Base-by-base conservation (phyloP, 1,140 invertebrate genomes). In the Drosophila arizonae region DNA sequence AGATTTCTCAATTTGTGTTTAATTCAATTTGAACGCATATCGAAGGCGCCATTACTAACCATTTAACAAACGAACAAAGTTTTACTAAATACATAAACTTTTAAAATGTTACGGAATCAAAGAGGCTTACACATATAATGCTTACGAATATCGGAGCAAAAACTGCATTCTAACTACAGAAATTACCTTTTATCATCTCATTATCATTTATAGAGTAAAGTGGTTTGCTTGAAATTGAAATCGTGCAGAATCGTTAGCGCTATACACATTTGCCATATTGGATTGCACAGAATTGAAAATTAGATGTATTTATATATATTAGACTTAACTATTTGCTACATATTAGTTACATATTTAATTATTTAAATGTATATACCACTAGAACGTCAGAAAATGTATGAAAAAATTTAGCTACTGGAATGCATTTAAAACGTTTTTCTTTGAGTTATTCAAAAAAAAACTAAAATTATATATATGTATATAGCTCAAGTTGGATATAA, bases 1-100 rank as follows among this genome's bases (percentile, higher is more conserved):
- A 87, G 70, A 84, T 84, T 88, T 88, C 69, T 88, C 82, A 82
- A 87, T 88, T 71, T 87, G 55, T 77, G 78, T 81, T 77, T 63
- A 76, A 79, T 65, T 39, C 56, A 81, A 76, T 81, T 62, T 62
- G 41, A 62, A 73, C 64, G 64, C 60, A 21, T 70, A 70, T 63
- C 57, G 39, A 62, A 51, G 66, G 67, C 67, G 68, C 66, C 58
- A 45, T 11, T 63, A 60, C 55, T 55, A 71, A 70, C 41, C 60
- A 58, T 62, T 39, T 68, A 79, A 74, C 71, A 85, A 82, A 70
- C 56, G 69, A 84, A 80, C 81, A 85, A 80, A 84, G 64, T 74
- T 54, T 67, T 43, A 60, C 80, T 84, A 82, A 57, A 72, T 57
- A 63, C 55, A 68, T 61, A 61, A 65, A 79, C 54, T 36, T 46